A percentile compares a stretch with the other conserved stretches of the same genome.
Conservation (phyloP, 1,140 invertebrate genomes). For the Polypedilum vanderplanki region DNA sequence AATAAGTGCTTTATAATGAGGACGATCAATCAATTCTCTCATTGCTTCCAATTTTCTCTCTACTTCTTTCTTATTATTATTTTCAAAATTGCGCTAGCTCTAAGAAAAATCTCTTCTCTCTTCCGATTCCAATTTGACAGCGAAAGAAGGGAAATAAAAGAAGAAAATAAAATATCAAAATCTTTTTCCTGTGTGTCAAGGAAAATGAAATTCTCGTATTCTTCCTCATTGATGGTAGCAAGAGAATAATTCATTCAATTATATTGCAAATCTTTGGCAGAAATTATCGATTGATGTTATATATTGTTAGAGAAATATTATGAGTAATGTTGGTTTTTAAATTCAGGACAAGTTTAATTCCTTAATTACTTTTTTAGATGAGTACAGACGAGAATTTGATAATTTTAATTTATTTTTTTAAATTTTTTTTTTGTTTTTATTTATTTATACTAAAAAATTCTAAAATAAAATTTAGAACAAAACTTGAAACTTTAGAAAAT, state of each 20-base stretch:
- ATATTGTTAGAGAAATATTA: too few species aligned
- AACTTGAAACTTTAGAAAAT: too few species aligned
- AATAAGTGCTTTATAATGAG: slow-evolving; percentile 23
- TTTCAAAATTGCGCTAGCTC: slow-evolving; percentile 2
- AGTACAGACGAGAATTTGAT: too few species aligned
- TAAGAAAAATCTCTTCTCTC: background rate
- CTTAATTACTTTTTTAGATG: too few species aligned
- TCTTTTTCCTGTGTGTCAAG: background rate
- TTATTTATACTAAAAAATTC: too few species aligned
- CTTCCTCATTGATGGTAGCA: too few species aligned
- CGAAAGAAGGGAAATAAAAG: background rate
- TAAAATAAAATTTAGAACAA: too few species aligned
- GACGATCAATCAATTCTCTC: slow-evolving; percentile 22
- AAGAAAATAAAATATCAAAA: background rate
- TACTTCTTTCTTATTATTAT: background rate
- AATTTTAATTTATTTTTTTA: too few species aligned
- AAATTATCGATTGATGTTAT: too few species aligned
- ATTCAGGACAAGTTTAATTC: too few species aligned
- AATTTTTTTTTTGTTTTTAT: too few species aligned
- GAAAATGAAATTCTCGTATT: background rate
- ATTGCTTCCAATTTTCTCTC: background rate
- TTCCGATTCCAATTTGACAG: background rate
- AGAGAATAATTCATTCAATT: slow-evolving; percentile 9
- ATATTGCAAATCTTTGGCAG: background rate
- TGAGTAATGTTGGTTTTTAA: too few species aligned